Conservation (phyloP, 2,797 vertebrate species). For the Oreochromis grahami region DNA sequence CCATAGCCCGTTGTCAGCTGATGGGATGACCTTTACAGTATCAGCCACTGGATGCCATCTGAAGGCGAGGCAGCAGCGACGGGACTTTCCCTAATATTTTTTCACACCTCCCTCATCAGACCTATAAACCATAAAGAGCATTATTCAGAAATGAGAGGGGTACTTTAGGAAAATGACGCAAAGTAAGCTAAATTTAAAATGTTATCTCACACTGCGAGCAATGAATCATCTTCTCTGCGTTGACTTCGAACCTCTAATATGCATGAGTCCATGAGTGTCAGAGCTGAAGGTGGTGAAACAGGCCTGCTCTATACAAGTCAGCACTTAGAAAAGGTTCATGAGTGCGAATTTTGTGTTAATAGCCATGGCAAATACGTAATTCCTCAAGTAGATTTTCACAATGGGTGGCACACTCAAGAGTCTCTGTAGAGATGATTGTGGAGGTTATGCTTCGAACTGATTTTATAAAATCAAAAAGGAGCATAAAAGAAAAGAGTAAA, state of each 20-base stretch:
- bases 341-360: background rate
- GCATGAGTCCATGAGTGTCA: background rate
- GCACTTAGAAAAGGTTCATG: background rate
- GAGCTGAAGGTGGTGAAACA: background rate
- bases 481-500: fast-evolving
- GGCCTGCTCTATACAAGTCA: background rate
- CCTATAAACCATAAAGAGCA: background rate
- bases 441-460: background rate
- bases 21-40: conserved; percentile 60
- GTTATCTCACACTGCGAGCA: background rate
- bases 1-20: conserved; percentile 21
- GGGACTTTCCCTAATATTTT: conserved; percentile 4
- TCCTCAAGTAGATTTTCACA: background rate
- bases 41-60: conserved; percentile 44
- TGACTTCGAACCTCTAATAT: background rate
- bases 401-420: background rate
- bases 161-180: background rate
- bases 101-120: conserved; percentile 21
- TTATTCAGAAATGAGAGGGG: background rate
- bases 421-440: background rate
- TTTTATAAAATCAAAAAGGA: background rate
- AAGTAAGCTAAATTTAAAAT: background rate
- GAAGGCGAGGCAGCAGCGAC: background rate
- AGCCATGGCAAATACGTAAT: background rate
- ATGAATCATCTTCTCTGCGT: background rate